Base-by-base conservation (phyloP, 2,113 vertebrate species). In the Larimichthys crocea region DNA sequence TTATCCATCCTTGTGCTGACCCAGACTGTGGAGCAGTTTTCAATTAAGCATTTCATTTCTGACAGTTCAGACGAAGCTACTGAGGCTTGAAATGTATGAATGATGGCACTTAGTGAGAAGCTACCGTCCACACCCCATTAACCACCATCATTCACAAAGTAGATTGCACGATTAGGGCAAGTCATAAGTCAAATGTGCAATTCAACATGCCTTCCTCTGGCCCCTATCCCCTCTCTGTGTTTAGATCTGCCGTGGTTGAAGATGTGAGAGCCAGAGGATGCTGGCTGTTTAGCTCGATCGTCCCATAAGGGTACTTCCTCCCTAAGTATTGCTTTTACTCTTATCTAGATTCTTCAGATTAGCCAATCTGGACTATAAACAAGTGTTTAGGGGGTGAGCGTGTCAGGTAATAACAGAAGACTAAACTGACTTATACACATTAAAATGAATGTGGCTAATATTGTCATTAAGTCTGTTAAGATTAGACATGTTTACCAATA, bases 41-140 rank as follows among this genome's bases (percentile, higher is more conserved):
- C 60, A 89, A 93, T 92, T 89, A 91, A 88, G 83, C 91, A 89
- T 95, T 95, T 94, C 87, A 94, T 93, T 91, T 93, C 87, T 91
- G 93, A 89, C 92, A 91, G 89, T 82, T 86, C 90, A 93, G 84
- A 86, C 59, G 10, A 87, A 91, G 83, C 86, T 82, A 82, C 82
- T 11, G 85, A 90, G 76, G 82, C 89, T 76, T 92, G 84, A 93
- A 92, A 77, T 52, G 76, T 81, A 91, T 93, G 93, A 95, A 88
- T 90, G 91, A 93, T 94, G 92, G 93, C 87, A 92, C 90, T 94
- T 93, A 94, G 92, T 89, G 91, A 94, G 91, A 91, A 91, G 79
- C 89, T 83, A 74, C 85, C 82, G 19, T 90, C 85, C 86, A 87
- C 91, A 91, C 70, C 76, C 76, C 92, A 94, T 94, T 93, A 90